Percentiles rank a stretch among this genome's conserved stretches.
Conservation (phyloP, 2,113 vertebrate genomes). For the Cephalopterus ornatus region DNA sequence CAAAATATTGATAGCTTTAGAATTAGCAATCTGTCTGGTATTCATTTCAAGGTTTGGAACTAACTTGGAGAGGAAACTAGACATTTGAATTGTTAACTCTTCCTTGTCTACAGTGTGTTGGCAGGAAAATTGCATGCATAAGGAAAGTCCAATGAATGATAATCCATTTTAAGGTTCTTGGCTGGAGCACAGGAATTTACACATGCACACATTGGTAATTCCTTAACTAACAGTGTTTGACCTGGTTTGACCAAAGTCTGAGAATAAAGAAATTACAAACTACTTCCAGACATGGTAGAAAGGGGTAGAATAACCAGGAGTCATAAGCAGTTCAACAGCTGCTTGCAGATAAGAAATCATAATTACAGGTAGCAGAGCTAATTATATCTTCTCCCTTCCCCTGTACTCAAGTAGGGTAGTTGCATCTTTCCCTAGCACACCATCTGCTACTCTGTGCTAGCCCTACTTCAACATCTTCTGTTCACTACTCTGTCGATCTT, state of each 20-base stretch:
- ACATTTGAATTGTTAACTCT: background rate
- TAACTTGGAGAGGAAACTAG: background rate
- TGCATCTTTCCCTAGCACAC: background rate
- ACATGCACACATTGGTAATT: background rate
- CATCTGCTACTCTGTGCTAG: background rate
- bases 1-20: background rate
- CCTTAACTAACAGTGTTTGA: conserved; percentile 1
- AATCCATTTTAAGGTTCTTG: conserved; percentile 15
- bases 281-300: background rate
- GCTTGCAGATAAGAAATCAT: conserved; percentile 20
- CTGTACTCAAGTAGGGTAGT: background rate
- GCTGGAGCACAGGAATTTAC: background rate
- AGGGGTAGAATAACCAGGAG: background rate
- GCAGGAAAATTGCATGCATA: background rate
- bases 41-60: background rate
- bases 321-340: conserved; percentile 8
- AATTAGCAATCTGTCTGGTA: background rate
- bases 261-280: background rate
- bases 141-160: background rate
- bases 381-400: background rate
- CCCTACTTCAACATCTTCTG: background rate
- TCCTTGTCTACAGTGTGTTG: background rate
- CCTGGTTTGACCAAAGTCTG: background rate
- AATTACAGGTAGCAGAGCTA: conserved; percentile 29
- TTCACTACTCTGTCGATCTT: background rate